Evolutionary conservation across 2,888 invertebrate species (phyloP).

Genomic region (Eupithecia inturbata): DNA sequence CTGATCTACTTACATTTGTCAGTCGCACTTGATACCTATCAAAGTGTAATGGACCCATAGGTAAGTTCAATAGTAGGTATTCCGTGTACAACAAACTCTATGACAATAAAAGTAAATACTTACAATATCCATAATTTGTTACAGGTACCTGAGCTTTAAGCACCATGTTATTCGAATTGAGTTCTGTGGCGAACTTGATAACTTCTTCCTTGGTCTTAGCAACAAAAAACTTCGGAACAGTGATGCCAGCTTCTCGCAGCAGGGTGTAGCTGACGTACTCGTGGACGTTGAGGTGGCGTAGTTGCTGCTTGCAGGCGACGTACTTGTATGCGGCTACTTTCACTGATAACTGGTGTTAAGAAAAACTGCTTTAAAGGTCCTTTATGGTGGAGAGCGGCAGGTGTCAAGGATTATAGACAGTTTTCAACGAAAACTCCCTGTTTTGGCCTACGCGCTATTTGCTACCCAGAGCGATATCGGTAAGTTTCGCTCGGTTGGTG

Average conservation of each 20-base stretch:
- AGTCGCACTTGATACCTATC: too few relatives aligned
- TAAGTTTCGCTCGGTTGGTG: too few relatives aligned
- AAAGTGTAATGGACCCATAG: background rate
- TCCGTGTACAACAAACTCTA: background rate
- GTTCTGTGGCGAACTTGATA: constrained; percentile 88
- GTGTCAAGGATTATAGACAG: background rate
- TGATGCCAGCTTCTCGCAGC: constrained; percentile 92
- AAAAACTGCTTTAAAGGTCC: background rate
- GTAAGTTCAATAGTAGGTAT: background rate
- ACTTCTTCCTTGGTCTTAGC: constrained; percentile 94
- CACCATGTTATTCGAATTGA: constrained; percentile 92
- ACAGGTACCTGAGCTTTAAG: constrained; percentile 92
- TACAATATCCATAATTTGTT: background rate
- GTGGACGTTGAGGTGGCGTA: constrained; percentile 95
- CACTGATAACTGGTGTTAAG: constrained; percentile 67
- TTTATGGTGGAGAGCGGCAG: background rate
- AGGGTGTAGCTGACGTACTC: constrained; percentile 97
- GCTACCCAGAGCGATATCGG: too few relatives aligned
- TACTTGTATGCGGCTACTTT: constrained; percentile 62
- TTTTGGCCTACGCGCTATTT: too few relatives aligned
- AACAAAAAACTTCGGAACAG: constrained; percentile 96
- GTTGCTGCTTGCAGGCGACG: constrained; percentile 85
- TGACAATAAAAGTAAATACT: background rate
- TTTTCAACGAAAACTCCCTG: too few relatives aligned
- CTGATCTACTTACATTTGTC: too few relatives aligned